Evolutionary conservation across 1,140 invertebrate species (phyloP), one percentile per base, ranked within the genome.

Genomic region (Contarinia nasturtii): DNA sequence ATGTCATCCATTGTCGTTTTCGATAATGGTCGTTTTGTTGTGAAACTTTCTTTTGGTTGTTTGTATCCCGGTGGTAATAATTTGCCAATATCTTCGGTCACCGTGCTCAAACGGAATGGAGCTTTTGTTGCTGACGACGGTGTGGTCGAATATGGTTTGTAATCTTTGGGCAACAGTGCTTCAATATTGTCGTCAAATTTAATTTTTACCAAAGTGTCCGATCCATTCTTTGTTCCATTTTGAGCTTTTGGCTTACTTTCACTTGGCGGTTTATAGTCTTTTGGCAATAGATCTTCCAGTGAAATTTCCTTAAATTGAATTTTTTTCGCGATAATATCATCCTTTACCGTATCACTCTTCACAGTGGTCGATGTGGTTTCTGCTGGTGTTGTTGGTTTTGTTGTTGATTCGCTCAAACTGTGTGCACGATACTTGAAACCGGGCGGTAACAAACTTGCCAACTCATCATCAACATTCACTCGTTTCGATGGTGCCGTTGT

Each of bases 391-490:
- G 54, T 66, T 70, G 61, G 59, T 69, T 57, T 66, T 71, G 66
- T 65, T 72, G 57, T 51, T 67, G n/a, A n/a, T n/a, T n/a, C n/a
- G 54, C 59, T 69, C 49, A 33, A 45, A 11, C 46, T 27, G 33
- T 33, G 15, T 0, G 57, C 52, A 51, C 70, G 66, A 11, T 68
- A 58, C 55, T 76, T 78, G 54, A 76, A 80, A 20, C 75, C 76
- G 7, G 69, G 57, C 2, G 78, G 78, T 14, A 80, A 56, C 2
- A 80, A 57, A 3, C 72, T 69, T 11, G 67, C 55, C n/a, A 21
- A 15, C 1, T 75, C 55, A 51, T 79, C 68, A 45, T 78, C 76
- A 48, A 83, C 80, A 57, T 81, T 84, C 48, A 74, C n/a, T n/a
- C n/a, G 74, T 1, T 80, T 77, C 5, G 74, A 63, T 2, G 70